A percentile compares a stretch with the other conserved stretches of the same genome.
These are phyloP conservation scores for Aphelocoma californica DNA, from an alignment of 2,797 vertebrate species.

Conservation along the genomic window DNA sequence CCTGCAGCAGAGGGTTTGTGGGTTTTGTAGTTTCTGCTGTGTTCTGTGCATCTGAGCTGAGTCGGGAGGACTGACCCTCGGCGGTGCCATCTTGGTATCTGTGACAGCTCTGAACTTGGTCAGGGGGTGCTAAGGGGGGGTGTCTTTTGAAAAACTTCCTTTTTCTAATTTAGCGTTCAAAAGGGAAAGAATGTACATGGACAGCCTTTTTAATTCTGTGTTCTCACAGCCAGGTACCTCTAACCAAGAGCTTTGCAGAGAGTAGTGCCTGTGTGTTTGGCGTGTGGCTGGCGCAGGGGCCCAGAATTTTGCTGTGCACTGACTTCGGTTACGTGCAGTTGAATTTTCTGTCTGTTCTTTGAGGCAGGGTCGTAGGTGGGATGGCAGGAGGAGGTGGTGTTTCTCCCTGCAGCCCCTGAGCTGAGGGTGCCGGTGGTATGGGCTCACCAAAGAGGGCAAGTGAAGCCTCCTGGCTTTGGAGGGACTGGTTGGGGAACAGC, in stretches of 20 bases:
- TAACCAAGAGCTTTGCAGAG: accelerated
- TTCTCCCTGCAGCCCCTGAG: background rate
- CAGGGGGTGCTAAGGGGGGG: background rate
- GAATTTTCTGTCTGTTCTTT: background rate
- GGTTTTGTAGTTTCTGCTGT: background rate
- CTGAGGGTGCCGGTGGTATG: background rate
- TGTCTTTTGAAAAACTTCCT: background rate
- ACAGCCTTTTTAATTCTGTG: background rate
- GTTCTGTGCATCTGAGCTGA: background rate
- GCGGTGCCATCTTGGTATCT: background rate
- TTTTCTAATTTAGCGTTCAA: background rate
- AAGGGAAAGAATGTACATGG: accelerated
- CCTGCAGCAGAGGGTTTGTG: background rate
- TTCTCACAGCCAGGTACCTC: background rate
- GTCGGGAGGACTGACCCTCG: background rate
- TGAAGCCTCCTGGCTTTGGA: background rate
- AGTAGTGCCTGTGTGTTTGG: accelerated
- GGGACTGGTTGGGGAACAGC: background rate
- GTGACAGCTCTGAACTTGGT: background rate
- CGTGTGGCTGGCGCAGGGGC: accelerated
- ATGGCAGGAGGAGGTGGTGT: background rate
- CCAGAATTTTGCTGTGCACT: accelerated
- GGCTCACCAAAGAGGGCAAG: background rate
- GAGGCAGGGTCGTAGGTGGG: background rate
- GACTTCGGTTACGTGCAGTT: accelerated